These are phyloP conservation scores for Ormyrus rosae DNA, from an alignment of 2,888 invertebrate species.

Conservation along the genomic window DNA sequence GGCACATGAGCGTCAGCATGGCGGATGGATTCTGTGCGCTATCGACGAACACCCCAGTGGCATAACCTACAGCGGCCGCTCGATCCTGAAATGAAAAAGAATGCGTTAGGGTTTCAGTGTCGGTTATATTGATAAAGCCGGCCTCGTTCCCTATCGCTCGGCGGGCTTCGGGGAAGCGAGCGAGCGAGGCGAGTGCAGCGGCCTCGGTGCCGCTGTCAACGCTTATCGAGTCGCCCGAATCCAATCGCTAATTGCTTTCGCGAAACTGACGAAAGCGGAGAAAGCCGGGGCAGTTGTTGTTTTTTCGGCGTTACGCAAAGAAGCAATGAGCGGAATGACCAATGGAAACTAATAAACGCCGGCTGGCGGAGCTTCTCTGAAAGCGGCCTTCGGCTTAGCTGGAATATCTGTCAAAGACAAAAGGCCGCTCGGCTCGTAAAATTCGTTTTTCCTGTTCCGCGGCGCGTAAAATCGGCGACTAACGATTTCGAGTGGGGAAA, in stretches of 20 bases:
- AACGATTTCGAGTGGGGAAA: neutral
- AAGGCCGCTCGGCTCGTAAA: neutral
- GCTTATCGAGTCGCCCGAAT: neutral
- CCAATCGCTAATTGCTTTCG: neutral
- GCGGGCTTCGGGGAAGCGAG: constrained; percentile 41
- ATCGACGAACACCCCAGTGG: constrained; percentile 4
- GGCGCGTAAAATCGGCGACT: constrained; percentile 39
- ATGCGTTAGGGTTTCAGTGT: neutral
- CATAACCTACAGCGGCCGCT: constrained; percentile 36
- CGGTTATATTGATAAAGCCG: neutral
- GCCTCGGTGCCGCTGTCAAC: neutral
- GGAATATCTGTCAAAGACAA: neutral
- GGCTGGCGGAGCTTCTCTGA: too few relatives aligned
- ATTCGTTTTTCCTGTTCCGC: constrained; percentile 33
- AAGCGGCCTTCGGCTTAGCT: too few relatives aligned
- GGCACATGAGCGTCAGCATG: constrained; percentile 81
- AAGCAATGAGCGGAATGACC: constrained; percentile 4
- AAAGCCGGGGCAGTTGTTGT: neutral
- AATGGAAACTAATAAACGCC: neutral
- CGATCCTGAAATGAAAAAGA: constrained; percentile 21
- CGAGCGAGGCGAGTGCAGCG: neutral
- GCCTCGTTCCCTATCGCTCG: constrained; percentile 25
- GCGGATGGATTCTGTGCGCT: constrained; percentile 46
- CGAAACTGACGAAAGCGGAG: neutral
- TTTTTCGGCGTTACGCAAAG: neutral